phyloP scores from a whole-genome alignment of 23 tunicate genomes.

The Pegea sp. region DNA sequence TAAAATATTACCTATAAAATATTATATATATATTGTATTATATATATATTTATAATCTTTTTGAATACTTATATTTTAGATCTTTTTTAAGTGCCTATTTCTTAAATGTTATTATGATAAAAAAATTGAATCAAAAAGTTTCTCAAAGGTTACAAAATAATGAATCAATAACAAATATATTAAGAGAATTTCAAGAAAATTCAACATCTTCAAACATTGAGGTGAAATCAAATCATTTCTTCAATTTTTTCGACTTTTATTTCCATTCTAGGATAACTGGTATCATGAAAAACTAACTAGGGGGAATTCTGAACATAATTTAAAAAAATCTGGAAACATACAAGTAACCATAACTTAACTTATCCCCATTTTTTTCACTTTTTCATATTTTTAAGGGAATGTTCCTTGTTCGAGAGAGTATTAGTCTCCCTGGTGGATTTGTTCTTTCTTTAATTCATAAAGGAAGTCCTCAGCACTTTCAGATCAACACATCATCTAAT shows the following conservation, averaged over 20 bases:
- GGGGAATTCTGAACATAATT: constrained; percentile 74
- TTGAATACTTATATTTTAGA: too few relatives aligned
- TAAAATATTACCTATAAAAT: not conserved
- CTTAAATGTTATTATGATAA: too few relatives aligned
- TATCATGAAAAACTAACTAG: constrained; percentile 71
- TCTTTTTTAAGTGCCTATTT: too few relatives aligned
- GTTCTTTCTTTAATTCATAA: constrained; percentile 75
- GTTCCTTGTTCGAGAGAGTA: constrained; percentile 83
- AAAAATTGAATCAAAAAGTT: too few relatives aligned
- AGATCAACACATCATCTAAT: constrained; percentile 69
- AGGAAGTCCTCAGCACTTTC: constrained; percentile 63
- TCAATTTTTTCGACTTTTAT: too few relatives aligned
- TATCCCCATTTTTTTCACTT: not conserved
- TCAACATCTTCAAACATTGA: too few relatives aligned
- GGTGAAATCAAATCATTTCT: too few relatives aligned
- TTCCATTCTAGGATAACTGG: constrained; percentile 90
- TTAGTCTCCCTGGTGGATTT: constrained; percentile 57
- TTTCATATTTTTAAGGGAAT: constrained; percentile 22
- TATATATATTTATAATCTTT: too few relatives aligned
- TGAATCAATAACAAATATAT: too few relatives aligned
- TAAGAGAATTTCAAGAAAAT: too few relatives aligned
- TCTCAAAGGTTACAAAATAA: too few relatives aligned
- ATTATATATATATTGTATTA: not conserved
- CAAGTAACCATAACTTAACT: constrained; percentile 20
- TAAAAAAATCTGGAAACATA: constrained; percentile 53